Conservation (phyloP, 2,888 invertebrate species). For the Agonopterix subpropinquella region DNA sequence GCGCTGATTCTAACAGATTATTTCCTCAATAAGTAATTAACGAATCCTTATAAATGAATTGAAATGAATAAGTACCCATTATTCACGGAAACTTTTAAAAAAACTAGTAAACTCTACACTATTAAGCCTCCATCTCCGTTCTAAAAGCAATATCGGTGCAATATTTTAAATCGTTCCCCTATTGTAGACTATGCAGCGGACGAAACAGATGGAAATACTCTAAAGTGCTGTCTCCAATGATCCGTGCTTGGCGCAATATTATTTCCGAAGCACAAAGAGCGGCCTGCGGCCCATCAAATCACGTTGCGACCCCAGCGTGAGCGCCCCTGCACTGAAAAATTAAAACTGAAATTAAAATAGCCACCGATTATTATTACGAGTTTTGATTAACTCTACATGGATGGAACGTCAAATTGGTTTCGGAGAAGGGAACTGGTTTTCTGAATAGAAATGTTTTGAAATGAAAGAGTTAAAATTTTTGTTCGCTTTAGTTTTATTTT, state of each 20-base stretch:
- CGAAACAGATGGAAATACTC: conserved; percentile 48
- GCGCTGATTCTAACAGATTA: too few relatives aligned
- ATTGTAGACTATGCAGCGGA: conserved; percentile 38
- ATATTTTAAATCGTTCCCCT: conserved; percentile 46
- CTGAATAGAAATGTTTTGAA: too few relatives aligned
- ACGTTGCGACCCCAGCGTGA: conserved; percentile 25
- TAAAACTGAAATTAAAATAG: conserved; percentile 26
- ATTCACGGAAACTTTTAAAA: too few relatives aligned
- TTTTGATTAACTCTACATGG: not conserved
- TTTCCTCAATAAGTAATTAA: too few relatives aligned
- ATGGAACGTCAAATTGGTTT: too few relatives aligned
- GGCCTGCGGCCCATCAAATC: conserved; percentile 44
- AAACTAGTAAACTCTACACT: too few relatives aligned
- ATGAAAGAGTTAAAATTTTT: too few relatives aligned
- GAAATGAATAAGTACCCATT: too few relatives aligned
- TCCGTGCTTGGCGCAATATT: conserved; percentile 46
- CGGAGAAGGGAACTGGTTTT: too few relatives aligned
- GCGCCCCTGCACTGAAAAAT: conserved; percentile 40
- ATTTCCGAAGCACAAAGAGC: conserved; percentile 49
- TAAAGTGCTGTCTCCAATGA: conserved; percentile 54
- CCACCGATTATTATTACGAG: not conserved
- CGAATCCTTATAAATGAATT: too few relatives aligned
- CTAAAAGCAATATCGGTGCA: conserved; percentile 17
- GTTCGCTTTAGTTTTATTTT: too few relatives aligned
- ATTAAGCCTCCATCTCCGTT: not conserved